Base-by-base conservation (phyloP, 2,888 invertebrate species). In the Eudasyphora cyanicolor region DNA sequence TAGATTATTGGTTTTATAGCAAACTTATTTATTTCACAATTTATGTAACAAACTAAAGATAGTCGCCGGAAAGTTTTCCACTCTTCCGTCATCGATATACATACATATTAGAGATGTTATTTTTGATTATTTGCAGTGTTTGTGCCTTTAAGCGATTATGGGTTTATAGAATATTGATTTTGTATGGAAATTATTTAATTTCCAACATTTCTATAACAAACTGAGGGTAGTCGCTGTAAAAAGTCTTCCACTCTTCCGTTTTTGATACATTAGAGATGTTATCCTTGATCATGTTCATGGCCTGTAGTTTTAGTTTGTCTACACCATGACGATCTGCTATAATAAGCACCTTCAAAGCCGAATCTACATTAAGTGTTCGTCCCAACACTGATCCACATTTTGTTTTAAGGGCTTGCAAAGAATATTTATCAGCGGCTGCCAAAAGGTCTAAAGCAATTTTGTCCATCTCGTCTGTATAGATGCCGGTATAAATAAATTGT, bases 371-470 rank as follows among this genome's bases (percentile, higher is more conserved):
- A n/a, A 49, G n/a, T 49, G n/a, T 3, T 5, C 49, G 49, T 19
- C 19, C 19, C 17, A 49, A 8, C 3, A 17, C 2, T 17, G 98
- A 98, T 92, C 99, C 99, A 92, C 99, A 98, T 97, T 98, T 98
- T 89, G 98, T 98, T 95, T 99, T 99, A 93, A 99, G 94, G 94
- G 99, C 95, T 93, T 99, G 98, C 89, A 99, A 93, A 79, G 98
- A 98, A 92, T 99, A 99, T 95, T 99, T 99, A 93, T 99, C 99
- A 62, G 99, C 99, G 82, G 99, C 99, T 73, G 99, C 98, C 90
- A 99, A 93, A 88, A 99, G 94, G 93, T 98, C 98, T 92, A 98
- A 98, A 38, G 99, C 98, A 98, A 98, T 98, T 17, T 49, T 19
- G 92, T 98, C 98, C 87, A 99, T 94, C 91, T 97, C 97, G 82